Evolutionary conservation across 2,888 invertebrate genomes (phyloP).

Genomic region (Mimachlamys varia): DNA sequence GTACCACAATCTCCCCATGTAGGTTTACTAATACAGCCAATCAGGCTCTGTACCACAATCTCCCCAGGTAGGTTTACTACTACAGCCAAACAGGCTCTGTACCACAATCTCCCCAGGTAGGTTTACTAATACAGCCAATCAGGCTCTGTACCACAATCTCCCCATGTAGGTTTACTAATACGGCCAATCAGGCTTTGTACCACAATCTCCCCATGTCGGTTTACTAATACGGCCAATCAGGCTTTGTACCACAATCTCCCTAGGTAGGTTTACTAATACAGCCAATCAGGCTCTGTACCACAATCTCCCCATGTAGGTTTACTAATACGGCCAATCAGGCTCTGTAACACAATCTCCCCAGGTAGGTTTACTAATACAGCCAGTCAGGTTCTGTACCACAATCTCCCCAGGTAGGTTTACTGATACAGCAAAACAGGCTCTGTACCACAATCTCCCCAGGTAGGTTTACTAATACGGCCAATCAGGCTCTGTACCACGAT

Average conservation of each 20-base stretch:
- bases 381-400: conserved; percentile 43
- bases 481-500: conserved; percentile 43
- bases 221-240: conserved; percentile 18
- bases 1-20: conserved; percentile 49
- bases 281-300: conserved; percentile 40
- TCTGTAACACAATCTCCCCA: conserved; percentile 48
- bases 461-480: conserved; percentile 37
- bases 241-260: conserved; percentile 46
- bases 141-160: conserved; percentile 45
- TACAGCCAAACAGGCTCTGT: conserved; percentile 40
- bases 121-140: conserved; percentile 37
- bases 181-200: conserved; percentile 40
- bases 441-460: conserved; percentile 49
- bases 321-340: conserved; percentile 32
- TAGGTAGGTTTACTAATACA: conserved; percentile 43
- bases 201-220: conserved; percentile 48
- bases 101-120: conserved; percentile 48
- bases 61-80: conserved; percentile 42
- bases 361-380: conserved; percentile 39
- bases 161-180: conserved; percentile 43
- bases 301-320: conserved; percentile 47
- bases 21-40: conserved; percentile 37
- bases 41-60: conserved; percentile 45
- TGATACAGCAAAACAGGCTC: conserved; percentile 36
- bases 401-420: conserved; percentile 46